phyloP scores from a whole-genome alignment of 2,888 invertebrate species.

The Aporophyla nigra region DNA sequence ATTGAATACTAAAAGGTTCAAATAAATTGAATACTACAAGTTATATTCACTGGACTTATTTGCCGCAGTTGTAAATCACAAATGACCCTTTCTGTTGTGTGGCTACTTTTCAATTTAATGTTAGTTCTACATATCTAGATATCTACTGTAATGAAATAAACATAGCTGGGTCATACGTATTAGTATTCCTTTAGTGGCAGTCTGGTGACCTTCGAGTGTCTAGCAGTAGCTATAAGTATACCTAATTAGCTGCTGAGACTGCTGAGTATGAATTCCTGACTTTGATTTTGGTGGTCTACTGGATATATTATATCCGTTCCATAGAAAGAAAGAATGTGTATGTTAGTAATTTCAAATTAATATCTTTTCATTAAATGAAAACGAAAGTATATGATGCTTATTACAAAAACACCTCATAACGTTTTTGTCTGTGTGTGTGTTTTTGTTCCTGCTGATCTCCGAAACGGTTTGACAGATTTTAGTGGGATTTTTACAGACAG shows the following conservation, averaged over 20 bases:
- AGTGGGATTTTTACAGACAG: too few relatives aligned
- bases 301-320: not conserved
- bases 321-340: not conserved
- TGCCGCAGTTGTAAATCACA: slow-evolving; percentile 4
- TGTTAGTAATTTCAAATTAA: too few relatives aligned
- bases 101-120: slow-evolving; percentile 3
- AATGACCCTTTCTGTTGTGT: not conserved
- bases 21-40: too few relatives aligned
- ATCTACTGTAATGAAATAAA: not conserved
- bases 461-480: not conserved
- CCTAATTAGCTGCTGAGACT: not conserved
- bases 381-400: too few relatives aligned
- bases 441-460: not conserved
- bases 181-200: not conserved
- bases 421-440: not conserved
- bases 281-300: too few relatives aligned
- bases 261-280: not conserved
- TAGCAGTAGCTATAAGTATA: too few relatives aligned
- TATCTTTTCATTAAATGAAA: not conserved
- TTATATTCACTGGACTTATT: not conserved
- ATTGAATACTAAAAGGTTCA: not conserved
- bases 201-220: not conserved
- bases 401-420: too few relatives aligned
- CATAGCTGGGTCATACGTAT: not conserved
- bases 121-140: not conserved